Evolutionary conservation across 2,888 invertebrate genomes (phyloP).

Genomic region (Apamea monoglypha): DNA sequence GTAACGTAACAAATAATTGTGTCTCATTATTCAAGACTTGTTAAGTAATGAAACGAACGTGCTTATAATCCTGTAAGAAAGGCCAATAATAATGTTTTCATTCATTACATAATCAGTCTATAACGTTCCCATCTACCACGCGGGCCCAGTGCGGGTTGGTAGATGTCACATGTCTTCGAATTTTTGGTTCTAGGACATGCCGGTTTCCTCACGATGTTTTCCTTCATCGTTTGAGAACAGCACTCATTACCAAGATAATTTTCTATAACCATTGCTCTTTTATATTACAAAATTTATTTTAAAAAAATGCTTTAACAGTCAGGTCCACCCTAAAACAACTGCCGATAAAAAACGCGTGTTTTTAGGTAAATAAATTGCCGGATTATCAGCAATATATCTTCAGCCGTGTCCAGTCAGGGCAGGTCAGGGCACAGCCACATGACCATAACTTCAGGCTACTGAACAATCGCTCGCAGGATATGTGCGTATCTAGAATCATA

Average conservation of each 20-base stretch:
- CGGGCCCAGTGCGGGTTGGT: too few species aligned
- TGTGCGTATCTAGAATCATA: not conserved
- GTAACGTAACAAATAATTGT: not conserved
- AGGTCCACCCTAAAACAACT: slow-evolving; percentile 50
- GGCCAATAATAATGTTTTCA: too few species aligned
- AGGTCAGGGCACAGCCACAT: slow-evolving; percentile 44
- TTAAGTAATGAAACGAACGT: not conserved
- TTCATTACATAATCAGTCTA: not conserved
- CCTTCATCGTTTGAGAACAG: too few species aligned
- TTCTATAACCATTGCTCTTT: too few species aligned
- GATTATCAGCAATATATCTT: slow-evolving; percentile 76
- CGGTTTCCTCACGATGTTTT: too few species aligned
- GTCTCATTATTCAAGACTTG: not conserved
- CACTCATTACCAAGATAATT: too few species aligned
- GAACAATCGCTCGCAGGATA: slow-evolving; percentile 49
- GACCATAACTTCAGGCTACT: slow-evolving; percentile 48
- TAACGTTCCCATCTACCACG: too few species aligned
- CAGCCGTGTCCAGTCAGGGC: slow-evolving; percentile 48
- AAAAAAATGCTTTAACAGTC: too few species aligned
- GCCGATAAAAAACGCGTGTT: slow-evolving; percentile 54
- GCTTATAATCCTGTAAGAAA: not conserved
- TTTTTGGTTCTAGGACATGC: too few species aligned
- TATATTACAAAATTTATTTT: too few species aligned
- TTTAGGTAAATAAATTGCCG: slow-evolving; percentile 74
- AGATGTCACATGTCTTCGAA: too few species aligned